Conservation (phyloP, 1,140 invertebrate species). For the Heliconius himera region DNA sequence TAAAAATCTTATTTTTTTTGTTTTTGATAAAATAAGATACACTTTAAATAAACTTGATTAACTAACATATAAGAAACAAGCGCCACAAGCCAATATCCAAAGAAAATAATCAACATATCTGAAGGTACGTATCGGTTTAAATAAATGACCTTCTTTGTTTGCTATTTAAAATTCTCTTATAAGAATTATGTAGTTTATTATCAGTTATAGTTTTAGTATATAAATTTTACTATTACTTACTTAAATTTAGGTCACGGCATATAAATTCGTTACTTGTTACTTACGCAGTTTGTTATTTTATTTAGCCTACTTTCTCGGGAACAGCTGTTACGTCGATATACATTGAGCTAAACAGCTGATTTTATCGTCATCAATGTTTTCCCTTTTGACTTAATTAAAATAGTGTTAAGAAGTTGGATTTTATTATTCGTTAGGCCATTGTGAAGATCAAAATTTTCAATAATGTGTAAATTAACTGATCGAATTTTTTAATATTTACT, state of each 20-base stretch:
- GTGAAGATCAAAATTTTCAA: conserved; percentile 16
- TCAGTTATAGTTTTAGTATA: background rate
- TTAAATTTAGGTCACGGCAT: background rate
- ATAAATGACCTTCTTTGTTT: conserved; percentile 43
- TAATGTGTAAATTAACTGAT: background rate
- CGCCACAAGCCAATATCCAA: conserved; percentile 1
- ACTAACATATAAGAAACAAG: conserved; percentile 11
- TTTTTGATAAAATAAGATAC: conserved; percentile 1
- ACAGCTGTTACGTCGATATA: conserved; percentile 77
- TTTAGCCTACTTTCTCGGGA: conserved; percentile 69
- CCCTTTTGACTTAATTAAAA: background rate
- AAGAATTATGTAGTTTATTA: background rate
- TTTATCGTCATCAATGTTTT: conserved; percentile 43
- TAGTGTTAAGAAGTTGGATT: background rate
- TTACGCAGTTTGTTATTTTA: conserved; percentile 49
- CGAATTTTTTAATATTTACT: background rate
- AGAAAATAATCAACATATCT: conserved; percentile 26
- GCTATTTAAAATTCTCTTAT: conserved; percentile 12
- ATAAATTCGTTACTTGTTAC: conserved; percentile 4
- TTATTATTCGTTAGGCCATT: background rate
- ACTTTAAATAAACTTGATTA: conserved; percentile 1
- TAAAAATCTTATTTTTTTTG: conserved; percentile 31
- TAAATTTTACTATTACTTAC: background rate
- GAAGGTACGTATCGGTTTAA: conserved; percentile 33
- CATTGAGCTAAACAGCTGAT: conserved; percentile 62